phyloP scores from a whole-genome alignment of 2,888 invertebrate genomes.

The Neelides folsomi region DNA sequence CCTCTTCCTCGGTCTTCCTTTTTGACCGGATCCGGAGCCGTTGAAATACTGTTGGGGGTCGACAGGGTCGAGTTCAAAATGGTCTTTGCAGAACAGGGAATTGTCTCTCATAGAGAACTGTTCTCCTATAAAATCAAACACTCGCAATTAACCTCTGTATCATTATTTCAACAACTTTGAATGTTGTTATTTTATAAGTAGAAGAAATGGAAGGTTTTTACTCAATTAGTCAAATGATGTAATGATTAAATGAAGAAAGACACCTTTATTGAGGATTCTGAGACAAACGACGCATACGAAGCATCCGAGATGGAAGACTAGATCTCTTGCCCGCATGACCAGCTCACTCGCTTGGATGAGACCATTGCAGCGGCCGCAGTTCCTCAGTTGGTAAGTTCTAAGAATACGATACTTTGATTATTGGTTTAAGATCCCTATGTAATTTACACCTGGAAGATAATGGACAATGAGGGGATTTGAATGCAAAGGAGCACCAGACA shows the following conservation, averaged over 20 bases:
- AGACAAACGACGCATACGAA: constrained; percentile 79
- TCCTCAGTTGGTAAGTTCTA: constrained; percentile 73
- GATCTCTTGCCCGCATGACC: constrained; percentile 77
- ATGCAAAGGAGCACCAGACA: no score
- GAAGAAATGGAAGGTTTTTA: constrained; percentile 38
- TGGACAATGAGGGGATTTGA: no score
- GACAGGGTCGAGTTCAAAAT: constrained; percentile 51
- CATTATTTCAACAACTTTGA: neutral
- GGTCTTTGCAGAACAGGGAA: constrained; percentile 54
- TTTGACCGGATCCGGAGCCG: constrained; percentile 57
- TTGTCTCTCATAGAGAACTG: constrained; percentile 78
- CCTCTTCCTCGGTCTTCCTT: constrained; percentile 67
- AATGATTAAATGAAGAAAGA: neutral
- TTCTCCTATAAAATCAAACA: constrained; percentile 47
- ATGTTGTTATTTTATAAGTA: constrained; percentile 1
- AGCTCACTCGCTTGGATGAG: constrained; percentile 75
- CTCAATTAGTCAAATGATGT: no score
- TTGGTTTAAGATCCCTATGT: neutral
- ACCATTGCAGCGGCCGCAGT: constrained; percentile 71
- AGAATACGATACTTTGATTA: constrained; percentile 35
- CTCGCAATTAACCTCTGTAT: neutral
- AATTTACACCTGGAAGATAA: neutral
- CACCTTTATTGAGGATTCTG: constrained; percentile 55
- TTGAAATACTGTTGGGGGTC: constrained; percentile 43
- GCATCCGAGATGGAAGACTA: constrained; percentile 77